Evolutionary conservation across 2,888 invertebrate species (phyloP), one percentile per base, ranked within the genome.

Genomic region (Acleris holmiana): DNA sequence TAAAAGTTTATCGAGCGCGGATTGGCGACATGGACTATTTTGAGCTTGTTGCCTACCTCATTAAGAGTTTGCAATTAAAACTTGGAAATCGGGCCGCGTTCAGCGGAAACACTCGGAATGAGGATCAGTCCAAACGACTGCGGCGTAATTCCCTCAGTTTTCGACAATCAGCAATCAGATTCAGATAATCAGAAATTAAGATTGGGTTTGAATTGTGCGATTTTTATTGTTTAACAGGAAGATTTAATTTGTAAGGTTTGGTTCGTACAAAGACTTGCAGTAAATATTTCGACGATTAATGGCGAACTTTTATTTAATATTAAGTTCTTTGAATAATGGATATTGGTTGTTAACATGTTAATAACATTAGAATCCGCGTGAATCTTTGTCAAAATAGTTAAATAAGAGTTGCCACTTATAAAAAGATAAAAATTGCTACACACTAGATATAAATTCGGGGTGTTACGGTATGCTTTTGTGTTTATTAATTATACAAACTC

Each of bases 21-120:
- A 54, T 58, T 65, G 60, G 65, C 60, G 65, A 65, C 65, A 65
- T 65, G 70, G 74, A 73, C 76, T 79, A 78, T 80, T 80, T 77
- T 76, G 77, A 79, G 76, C 73, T 75, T 76, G 76, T 76, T 70
- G 81, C 79, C 80, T 78, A 79, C 79, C 84, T 88, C 86, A 88
- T 88, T 87, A 88, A 80, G 84, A 83, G 84, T 80, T 84, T 76
- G 85, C 85, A 88, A 88, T 89, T 89, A 89, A 89, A 88, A 89
- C 84, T 88, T 89, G 69, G 76, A 73, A 80, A 81, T 84, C 82
- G 81, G 81, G 81, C 79, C 74, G 77, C 74, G 76, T 78, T 82
- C 79, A 76, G 76, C 70, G 74, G 76, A 78, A 78, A 78, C 77
- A 78, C 73, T 81, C 73, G 76, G 76, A 84, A 84, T 84, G 80